Percentiles rank a stretch among this genome's conserved stretches.
Evolutionary conservation across 2,888 invertebrate species (phyloP).

Genomic region (Leucozona laternaria): DNA sequence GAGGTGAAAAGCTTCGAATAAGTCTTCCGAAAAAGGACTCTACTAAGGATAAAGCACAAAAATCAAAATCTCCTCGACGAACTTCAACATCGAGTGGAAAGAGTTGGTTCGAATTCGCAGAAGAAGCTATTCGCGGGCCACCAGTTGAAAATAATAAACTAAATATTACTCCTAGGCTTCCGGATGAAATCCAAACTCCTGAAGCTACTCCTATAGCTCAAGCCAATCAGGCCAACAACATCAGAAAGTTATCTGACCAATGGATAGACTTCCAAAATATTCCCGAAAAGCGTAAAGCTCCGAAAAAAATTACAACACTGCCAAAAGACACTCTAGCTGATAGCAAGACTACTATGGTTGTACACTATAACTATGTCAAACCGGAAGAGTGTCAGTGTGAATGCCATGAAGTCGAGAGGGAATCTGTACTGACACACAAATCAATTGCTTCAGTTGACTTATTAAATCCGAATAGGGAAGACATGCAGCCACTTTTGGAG

Average conservation of each 20-base stretch:
- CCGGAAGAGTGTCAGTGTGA: constrained; percentile 95
- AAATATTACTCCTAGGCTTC: constrained; percentile 48
- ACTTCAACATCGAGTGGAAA: constrained; percentile 84
- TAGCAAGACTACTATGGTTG: constrained; percentile 80
- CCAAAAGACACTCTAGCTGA: constrained; percentile 84
- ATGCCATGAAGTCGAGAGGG: constrained; percentile 88
- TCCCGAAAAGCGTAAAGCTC: constrained; percentile 91
- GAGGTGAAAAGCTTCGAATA: constrained; percentile 88
- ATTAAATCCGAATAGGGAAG: constrained; percentile 83
- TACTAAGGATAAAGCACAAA: constrained; percentile 81
- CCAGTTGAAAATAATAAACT: constrained; percentile 37
- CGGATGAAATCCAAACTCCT: constrained; percentile 83
- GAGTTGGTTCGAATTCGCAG: constrained; percentile 87
- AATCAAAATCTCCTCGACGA: constrained; percentile 85
- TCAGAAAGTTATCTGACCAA: constrained; percentile 84
- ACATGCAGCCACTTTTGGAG: constrained; percentile 85
- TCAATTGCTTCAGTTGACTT: constrained; percentile 81
- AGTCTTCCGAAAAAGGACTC: constrained; percentile 87
- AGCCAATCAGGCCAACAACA: constrained; percentile 76
- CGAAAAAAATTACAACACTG: constrained; percentile 92
- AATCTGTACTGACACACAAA: constrained; percentile 79
- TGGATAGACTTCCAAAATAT: constrained; percentile 96
- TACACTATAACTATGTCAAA: constrained; percentile 91
- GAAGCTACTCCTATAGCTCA: constrained; percentile 82
- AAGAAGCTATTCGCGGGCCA: constrained; percentile 85